Conservation (phyloP, 2,888 invertebrate genomes). For the Patella pellucida region DNA sequence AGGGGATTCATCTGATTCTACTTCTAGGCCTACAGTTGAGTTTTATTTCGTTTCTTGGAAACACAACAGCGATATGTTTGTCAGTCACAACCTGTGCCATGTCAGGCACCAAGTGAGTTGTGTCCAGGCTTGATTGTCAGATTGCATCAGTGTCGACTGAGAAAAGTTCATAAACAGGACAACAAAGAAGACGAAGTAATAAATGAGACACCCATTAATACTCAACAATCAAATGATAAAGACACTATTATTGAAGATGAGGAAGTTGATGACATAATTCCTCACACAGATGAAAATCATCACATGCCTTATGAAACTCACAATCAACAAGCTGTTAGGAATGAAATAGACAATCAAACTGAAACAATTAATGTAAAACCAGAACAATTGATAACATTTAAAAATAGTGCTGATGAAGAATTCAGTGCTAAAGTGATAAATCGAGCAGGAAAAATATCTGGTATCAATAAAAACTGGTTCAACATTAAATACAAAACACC, state of each 20-base stretch:
- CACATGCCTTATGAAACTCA: background rate
- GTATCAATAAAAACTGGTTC: background rate
- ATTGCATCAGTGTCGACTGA: conserved; percentile 8
- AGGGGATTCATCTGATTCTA: too few relatives aligned
- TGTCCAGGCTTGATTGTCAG: too few relatives aligned
- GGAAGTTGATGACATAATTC: background rate
- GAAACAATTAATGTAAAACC: background rate
- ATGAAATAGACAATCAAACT: too few relatives aligned
- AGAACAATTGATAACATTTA: background rate
- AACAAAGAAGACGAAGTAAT: background rate
- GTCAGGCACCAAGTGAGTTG: too few relatives aligned
- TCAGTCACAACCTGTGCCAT: too few relatives aligned
- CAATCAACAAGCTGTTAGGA: background rate
- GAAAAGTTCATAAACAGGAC: too few relatives aligned
- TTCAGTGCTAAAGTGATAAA: background rate
- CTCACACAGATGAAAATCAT: background rate
- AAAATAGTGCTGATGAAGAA: background rate
- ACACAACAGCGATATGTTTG: too few relatives aligned
- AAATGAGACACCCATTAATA: background rate
- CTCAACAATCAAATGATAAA: background rate
- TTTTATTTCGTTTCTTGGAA: too few relatives aligned
- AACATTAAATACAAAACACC: background rate
- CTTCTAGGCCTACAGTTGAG: too few relatives aligned
- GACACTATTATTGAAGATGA: background rate
- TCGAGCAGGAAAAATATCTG: background rate